Conservation (phyloP, 1,140 invertebrate species). For the Globodera rostochiensis region DNA sequence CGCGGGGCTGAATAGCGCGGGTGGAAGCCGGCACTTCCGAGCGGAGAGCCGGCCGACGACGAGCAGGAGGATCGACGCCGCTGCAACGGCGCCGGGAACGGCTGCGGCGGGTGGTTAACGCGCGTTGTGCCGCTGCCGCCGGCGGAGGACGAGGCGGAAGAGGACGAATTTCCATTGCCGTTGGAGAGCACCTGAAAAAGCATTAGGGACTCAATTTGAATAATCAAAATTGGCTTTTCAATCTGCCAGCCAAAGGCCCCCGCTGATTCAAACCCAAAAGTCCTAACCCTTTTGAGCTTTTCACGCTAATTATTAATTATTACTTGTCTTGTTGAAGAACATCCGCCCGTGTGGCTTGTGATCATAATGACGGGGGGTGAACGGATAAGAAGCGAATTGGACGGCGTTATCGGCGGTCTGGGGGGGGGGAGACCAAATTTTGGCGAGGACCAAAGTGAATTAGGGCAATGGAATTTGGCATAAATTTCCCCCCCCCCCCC, state of each 20-base stretch:
- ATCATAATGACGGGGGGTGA: conserved; percentile 23
- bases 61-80: neutral
- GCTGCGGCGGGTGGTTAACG: conserved; percentile 4
- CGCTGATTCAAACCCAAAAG: neutral
- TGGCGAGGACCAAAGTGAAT: neutral
- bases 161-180: neutral
- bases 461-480: conserved; percentile 21
- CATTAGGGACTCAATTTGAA: neutral
- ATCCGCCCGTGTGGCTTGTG: neutral
- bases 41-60: neutral
- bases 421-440: neutral
- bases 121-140: conserved; percentile 8
- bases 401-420: conserved; percentile 24
- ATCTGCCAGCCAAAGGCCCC: no score
- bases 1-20: neutral
- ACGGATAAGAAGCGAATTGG: conserved; percentile 20
- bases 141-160: neutral
- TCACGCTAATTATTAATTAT: neutral
- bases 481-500: neutral
- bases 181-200: neutral
- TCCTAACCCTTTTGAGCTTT: neutral
- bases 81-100: neutral
- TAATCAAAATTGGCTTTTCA: neutral
- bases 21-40: neutral
- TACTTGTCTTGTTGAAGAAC: neutral